Evolutionary conservation across 2,113 vertebrate species (phyloP).

Genomic region (Enhydra lutris): DNA sequence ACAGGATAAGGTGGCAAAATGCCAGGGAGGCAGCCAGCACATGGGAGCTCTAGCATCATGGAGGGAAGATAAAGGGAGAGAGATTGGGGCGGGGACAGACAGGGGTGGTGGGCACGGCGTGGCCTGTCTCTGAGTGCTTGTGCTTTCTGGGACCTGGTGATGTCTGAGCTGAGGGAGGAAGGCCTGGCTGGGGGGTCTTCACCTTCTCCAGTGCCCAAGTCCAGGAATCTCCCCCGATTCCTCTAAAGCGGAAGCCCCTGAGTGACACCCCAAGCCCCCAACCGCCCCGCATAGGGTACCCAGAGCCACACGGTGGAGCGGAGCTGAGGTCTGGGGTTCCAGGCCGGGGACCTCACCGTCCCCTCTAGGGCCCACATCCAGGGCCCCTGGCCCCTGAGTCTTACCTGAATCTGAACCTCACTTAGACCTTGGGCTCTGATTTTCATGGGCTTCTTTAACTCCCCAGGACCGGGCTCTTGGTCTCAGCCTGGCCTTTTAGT

Average conservation of each 20-base stretch:
- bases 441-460: not conserved
- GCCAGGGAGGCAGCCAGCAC: not conserved
- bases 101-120: accelerated
- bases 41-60: accelerated
- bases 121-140: not conserved
- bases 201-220: not conserved
- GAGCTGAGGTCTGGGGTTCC: not conserved
- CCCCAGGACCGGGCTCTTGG: not conserved
- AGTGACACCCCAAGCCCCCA: not conserved
- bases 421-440: not conserved
- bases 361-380: not conserved
- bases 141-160: not conserved
- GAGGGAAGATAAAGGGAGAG: not conserved
- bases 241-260: not conserved
- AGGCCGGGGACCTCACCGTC: not conserved
- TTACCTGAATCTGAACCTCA: not conserved
- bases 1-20: not conserved
- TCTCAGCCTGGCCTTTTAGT: not conserved
- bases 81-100: accelerated
- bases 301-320: not conserved
- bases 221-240: not conserved
- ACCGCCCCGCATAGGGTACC: not conserved
- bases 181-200: not conserved
- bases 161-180: not conserved
- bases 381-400: not conserved